Percentiles rank a stretch among this genome's conserved stretches.
Conservation (phyloP, 2,113 vertebrate genomes). For the Callionymus lyra region DNA sequence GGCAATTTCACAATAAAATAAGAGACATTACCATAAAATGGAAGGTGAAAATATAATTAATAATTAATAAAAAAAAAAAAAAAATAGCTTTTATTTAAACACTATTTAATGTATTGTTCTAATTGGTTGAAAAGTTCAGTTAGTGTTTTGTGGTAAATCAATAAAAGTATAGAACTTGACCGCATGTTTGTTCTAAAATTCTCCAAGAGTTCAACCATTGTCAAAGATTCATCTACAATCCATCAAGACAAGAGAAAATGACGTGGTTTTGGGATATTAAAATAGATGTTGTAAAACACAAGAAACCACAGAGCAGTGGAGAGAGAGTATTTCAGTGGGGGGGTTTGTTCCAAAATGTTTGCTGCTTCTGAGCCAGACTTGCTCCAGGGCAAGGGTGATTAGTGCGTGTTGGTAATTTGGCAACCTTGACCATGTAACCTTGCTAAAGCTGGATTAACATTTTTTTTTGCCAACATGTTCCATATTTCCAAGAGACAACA, state of each 20-base stretch:
- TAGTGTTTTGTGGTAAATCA: too few relatives aligned
- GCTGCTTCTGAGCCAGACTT: slow-evolving; percentile 53
- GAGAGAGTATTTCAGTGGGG: slow-evolving; percentile 34
- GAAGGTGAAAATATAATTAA: too few relatives aligned
- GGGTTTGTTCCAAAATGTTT: slow-evolving; percentile 41
- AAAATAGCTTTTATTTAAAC: too few relatives aligned
- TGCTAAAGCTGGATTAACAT: slow-evolving; percentile 65
- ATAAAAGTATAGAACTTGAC: too few relatives aligned
- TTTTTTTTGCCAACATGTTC: slow-evolving; percentile 60
- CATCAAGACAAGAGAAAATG: slow-evolving; percentile 52
- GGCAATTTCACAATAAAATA: too few relatives aligned
- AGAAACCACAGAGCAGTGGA: slow-evolving; percentile 21
- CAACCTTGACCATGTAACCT: slow-evolving; percentile 67
- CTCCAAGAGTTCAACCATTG: too few relatives aligned
- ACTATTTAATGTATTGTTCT: too few relatives aligned
- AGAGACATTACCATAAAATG: too few relatives aligned
- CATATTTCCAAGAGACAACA: slow-evolving; percentile 54
- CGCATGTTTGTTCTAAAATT: too few relatives aligned
- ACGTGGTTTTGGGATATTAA: slow-evolving; percentile 59
- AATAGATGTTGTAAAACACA: slow-evolving; percentile 60
- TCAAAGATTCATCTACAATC: too few relatives aligned
- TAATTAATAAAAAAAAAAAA: too few relatives aligned
- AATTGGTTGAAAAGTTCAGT: too few relatives aligned
- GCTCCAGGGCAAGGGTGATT: slow-evolving; percentile 60
- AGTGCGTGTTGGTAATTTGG: slow-evolving; percentile 62